Evolutionary conservation across 2,113 vertebrate species (phyloP), one percentile per base, ranked within the genome.

Genomic region (Periophthalmodon schlosseri): DNA sequence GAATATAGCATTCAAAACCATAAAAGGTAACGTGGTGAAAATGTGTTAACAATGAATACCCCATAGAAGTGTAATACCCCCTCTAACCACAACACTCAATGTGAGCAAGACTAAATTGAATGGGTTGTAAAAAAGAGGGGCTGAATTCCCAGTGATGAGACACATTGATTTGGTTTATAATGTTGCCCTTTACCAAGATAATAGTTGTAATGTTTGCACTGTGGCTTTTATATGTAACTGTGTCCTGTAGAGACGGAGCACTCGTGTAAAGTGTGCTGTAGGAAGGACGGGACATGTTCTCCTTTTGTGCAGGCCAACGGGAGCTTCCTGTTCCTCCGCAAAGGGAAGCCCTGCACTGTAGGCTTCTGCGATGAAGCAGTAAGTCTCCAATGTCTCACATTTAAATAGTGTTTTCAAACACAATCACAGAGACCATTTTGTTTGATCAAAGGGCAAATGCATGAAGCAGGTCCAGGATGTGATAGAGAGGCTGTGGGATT

Each of bases 401-500:
- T 36, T 18, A 9, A 21, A 21, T 13, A 23, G 39, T 23, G 2
- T 21, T 13, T 67, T 39, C 10, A 21, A 66, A 6, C 20, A 33
- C 8, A 44, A 44, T 15, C 13, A 33, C 16, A 14, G 5, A 28
- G 23, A 60, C 13, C 16, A 63, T 13, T 23, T 75, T 4, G 61
- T 69, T 16, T 47, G 23, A 11, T 54, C 80, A 24, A 70, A 99
- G 97, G 97, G 97, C 20, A 99, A 98, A 84, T 99, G 98, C 0
- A 97, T 99, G 94, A 99, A 99, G 84, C 96, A 95, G 74, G 97
- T 99, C 3, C 98, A 99, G 89, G 98, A 99, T 33, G 97, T 97
- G 57, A 98, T 99, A 0, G 98, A 99, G 84, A 93, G 98, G 54
- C 91, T 99, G 73, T 99, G 98, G 98, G 96, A 97, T 87, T 99